Evolutionary conservation across 2,888 invertebrate genomes (phyloP).

Genomic region (Protophormia terraenovae): DNA sequence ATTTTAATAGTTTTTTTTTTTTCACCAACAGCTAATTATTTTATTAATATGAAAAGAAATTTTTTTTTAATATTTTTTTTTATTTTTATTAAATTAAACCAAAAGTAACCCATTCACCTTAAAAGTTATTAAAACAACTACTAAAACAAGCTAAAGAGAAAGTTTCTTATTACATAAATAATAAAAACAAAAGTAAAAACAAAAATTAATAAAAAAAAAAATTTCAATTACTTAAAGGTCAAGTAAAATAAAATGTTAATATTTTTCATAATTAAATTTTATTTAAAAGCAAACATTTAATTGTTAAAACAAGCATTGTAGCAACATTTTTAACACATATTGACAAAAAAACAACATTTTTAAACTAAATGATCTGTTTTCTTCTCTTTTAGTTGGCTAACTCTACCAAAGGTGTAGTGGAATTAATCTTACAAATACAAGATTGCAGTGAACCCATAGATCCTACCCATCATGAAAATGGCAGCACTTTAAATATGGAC

Average conservation of each 20-base stretch:
- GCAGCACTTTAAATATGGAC: constrained; percentile 1
- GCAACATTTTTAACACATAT: constrained; percentile 2
- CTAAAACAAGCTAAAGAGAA: constrained; percentile 19
- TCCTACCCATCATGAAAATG: constrained; percentile 25
- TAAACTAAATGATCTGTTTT: too few species aligned
- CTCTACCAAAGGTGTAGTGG: constrained; percentile 79
- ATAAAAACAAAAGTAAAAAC: neutral
- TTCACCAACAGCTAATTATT: too few species aligned
- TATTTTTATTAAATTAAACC: neutral
- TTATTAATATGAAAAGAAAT: neutral
- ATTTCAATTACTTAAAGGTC: constrained; percentile 39
- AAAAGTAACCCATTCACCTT: constrained; percentile 17
- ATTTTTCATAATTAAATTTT: neutral
- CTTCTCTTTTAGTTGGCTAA: constrained; percentile 72
- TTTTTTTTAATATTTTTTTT: neutral
- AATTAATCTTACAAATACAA: constrained; percentile 78
- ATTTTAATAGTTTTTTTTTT: too few species aligned
- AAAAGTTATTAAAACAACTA: neutral
- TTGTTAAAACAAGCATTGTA: constrained; percentile 11
- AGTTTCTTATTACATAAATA: constrained; percentile 23
- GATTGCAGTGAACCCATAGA: constrained; percentile 72
- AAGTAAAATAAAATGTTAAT: neutral
- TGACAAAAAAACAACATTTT: too few species aligned
- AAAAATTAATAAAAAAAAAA: neutral
- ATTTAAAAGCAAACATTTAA: neutral